Base-by-base conservation (phyloP, 2,113 vertebrate species). In the Xyliphius kryptos region DNA sequence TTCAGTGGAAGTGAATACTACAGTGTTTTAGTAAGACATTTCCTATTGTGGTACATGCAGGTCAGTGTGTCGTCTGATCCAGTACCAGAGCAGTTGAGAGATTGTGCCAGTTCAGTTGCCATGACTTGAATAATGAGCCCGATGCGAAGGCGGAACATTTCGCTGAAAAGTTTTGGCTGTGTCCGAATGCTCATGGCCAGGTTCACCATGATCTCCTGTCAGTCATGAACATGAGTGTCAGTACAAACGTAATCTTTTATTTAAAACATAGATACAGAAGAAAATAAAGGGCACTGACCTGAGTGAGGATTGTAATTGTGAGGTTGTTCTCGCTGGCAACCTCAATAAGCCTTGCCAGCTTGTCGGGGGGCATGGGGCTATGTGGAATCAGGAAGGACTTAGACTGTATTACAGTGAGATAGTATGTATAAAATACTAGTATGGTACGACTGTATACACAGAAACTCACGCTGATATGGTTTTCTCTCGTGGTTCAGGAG, bases 111-210 rank as follows among this genome's bases (percentile, higher is more conserved):
- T 74, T 97, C 95, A 0, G 94, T 95, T 20, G 90, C 88, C 95
- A 98, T 98, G 79, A 97, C 96, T 82, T 97, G 95, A 75, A 98
- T 97, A 80, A 98, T 98, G 51, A 98, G 91, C 5, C 96, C 95
- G 0, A 95, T 90, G 1, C 96, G 87, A 60, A 98, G 91, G 46
- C 93, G 82, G 80, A 97, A 98, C 96, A 97, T 97, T 85, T 97
- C 95, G 0, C 87, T 85, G 53, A 98, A 98, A 26, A 97, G 82
- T 1, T 48, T 70, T 1, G 95, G 92, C 79, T 97, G 91, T 0
- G 91, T 92, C 73, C 91, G 83, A 51, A 97, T 97, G 78, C 88
- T 95, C 96, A 97, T 97, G 12, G 91, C 93, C 74, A 98, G 80
- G 73, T 93, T 97, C 22, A 97, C 92, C 91, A 98, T 90, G 77